Conservation (phyloP, 2,888 invertebrate genomes). For the Drosophila mulleri region DNA sequence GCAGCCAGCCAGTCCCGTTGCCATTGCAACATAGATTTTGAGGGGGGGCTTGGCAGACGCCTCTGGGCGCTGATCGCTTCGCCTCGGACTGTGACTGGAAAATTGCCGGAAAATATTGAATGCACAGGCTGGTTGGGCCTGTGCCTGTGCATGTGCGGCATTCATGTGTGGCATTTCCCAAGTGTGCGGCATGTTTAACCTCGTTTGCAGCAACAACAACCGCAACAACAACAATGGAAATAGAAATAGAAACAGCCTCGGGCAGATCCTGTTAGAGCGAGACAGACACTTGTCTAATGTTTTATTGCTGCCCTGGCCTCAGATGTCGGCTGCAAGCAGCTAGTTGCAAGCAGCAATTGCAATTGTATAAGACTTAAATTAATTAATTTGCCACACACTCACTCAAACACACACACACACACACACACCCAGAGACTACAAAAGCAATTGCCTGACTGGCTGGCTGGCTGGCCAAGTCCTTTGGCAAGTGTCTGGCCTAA, state of each 20-base stretch:
- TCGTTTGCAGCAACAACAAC: conserved; percentile 61
- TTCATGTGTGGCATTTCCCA: conserved; percentile 59
- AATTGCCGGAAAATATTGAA: conserved; percentile 78
- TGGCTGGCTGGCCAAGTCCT: conserved; percentile 41
- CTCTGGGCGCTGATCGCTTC: conserved; percentile 44
- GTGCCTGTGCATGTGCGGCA: conserved; percentile 18
- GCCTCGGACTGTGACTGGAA: conserved; percentile 48
- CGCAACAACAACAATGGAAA: conserved; percentile 16
- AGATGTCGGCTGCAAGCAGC: conserved; percentile 14
- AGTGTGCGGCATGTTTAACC: conserved; percentile 75
- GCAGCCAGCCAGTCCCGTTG: conserved; percentile 2
- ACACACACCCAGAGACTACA: conserved; percentile 2
- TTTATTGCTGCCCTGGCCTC: conserved; percentile 66
- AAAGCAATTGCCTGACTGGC: conserved; percentile 22
- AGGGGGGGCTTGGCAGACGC: neutral
- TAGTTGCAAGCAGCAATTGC: conserved; percentile 59
- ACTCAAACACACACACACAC: conserved; percentile 25
- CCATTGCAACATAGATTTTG: conserved; percentile 4
- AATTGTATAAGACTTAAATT: conserved; percentile 80
- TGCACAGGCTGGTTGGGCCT: conserved; percentile 23
- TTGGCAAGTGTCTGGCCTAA: conserved; percentile 77
- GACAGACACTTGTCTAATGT: conserved; percentile 75
- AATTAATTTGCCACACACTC: conserved; percentile 73
- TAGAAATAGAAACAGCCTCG: conserved; percentile 36
- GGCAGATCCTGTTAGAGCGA: conserved; percentile 16